Base-by-base conservation (phyloP, 2,888 invertebrate species). In the Leptopilina syphax region DNA sequence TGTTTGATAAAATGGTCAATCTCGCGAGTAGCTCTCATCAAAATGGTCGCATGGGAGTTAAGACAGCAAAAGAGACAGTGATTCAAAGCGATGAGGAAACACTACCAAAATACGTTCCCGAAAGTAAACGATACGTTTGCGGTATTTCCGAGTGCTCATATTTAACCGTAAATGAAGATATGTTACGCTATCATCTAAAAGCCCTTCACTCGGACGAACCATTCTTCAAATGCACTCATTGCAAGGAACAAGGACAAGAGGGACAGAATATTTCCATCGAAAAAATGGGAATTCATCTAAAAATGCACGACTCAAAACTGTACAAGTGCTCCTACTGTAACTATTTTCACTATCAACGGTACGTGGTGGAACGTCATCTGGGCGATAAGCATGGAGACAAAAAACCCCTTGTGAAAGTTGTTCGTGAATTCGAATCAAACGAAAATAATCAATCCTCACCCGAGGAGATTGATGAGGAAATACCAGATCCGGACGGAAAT, bases 1-100 rank as follows among this genome's bases (percentile, higher is more conserved):
- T 96, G 94, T 97, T 97, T 88, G 97, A 97, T 90, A 96, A 95
- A 90, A 97, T 97, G 97, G 94, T 95, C 0, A 97, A 97, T 90
- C 93, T 96, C 24, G 96, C 97, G 0, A 95, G 95, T n/a, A 96
- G 95, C 84, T 96, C 95, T 0, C 91, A 92, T 79, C 90, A 91
- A 57, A 89, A 89, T 18, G 88, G 92, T 3, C 89, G 93, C 65
- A 93, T 93, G 92, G 91, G 92, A 9, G 90, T 90, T 4, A 86
- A 86, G 18, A 84, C 34, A 34, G 34, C 85, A 1, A 89, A 87
- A 65, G 90, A 88, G 6, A 7, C 79, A 12, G 57, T 27, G 10
- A 12, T 50, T 57, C 7, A 85, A 86, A 76, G 82, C 9, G 87
- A 88, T 24, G 88, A 88, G 1, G 88, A 89, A 34, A 84, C 84